Conservation (phyloP, 2,888 invertebrate genomes). For the Pachymerium ferrugineum region DNA sequence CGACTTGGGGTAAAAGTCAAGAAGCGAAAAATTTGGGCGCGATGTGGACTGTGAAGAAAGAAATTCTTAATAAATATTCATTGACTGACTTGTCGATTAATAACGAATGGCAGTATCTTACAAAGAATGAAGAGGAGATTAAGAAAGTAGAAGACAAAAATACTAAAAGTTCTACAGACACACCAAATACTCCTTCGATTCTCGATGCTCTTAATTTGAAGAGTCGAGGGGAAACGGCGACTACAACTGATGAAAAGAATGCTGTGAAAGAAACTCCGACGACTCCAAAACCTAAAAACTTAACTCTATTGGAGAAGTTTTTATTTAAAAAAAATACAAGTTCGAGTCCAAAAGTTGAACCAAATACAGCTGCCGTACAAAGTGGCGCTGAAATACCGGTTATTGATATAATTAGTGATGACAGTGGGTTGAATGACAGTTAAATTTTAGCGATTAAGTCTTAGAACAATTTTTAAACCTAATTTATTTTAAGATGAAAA, state of each 20-base stretch:
- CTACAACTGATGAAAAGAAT: not conserved
- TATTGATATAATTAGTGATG: too few relatives aligned
- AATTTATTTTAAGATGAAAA: too few relatives aligned
- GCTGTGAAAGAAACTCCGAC: not conserved
- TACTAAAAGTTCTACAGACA: too few relatives aligned
- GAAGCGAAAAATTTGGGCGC: too few relatives aligned
- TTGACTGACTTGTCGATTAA: slow-evolving; percentile 52
- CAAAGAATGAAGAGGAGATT: not conserved
- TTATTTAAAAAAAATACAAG: not conserved
- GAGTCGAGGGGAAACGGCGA: not conserved
- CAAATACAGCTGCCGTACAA: too few relatives aligned
- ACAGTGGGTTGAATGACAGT: too few relatives aligned
- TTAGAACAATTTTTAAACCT: too few relatives aligned
- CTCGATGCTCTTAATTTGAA: not conserved
- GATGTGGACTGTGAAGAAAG: slow-evolving; percentile 59
- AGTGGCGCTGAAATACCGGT: too few relatives aligned
- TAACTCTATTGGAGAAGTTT: not conserved
- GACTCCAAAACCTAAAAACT: not conserved
- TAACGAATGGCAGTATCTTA: slow-evolving; percentile 55
- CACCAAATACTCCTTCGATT: not conserved
- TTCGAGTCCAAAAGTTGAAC: too few relatives aligned
- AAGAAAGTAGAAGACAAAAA: too few relatives aligned
- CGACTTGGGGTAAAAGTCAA: not conserved
- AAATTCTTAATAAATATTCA: slow-evolving; percentile 54
- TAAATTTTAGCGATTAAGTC: too few relatives aligned